Evolutionary conservation across 2,113 vertebrate genomes (phyloP).

Genomic region (Etheostoma spectabile): DNA sequence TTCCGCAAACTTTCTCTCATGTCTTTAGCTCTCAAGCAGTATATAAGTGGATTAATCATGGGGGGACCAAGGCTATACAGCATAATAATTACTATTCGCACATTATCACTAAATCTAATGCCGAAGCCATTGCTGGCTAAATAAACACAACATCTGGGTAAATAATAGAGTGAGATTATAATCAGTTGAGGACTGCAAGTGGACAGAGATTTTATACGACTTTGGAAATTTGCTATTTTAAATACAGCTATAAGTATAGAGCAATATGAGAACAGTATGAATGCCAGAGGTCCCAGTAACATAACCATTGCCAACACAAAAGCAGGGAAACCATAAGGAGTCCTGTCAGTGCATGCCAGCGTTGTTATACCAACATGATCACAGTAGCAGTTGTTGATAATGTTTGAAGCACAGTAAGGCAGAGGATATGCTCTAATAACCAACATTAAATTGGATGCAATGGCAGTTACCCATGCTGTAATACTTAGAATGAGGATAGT

Average conservation of each 20-base stretch:
- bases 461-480: constrained; percentile 47
- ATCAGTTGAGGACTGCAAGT: constrained; percentile 80
- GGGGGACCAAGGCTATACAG: constrained; percentile 74
- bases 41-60: constrained; percentile 78
- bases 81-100: constrained; percentile 68
- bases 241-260: constrained; percentile 67
- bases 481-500: constrained; percentile 59
- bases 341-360: constrained; percentile 69
- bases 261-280: constrained; percentile 75
- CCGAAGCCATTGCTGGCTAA: constrained; percentile 58
- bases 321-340: constrained; percentile 49
- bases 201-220: constrained; percentile 69
- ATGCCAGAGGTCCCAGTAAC: constrained; percentile 65
- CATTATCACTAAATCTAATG: constrained; percentile 54
- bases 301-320: constrained; percentile 59
- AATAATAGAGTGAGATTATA: constrained; percentile 72
- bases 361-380: constrained; percentile 72
- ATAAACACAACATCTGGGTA: constrained; percentile 78
- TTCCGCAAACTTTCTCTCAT: constrained; percentile 67
- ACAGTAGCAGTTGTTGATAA: constrained; percentile 76
- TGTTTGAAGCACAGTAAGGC: constrained; percentile 75
- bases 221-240: constrained; percentile 48
- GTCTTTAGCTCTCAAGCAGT: constrained; percentile 75
- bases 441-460: fast-evolving
- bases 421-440: constrained; percentile 72